Base-by-base conservation (phyloP, 2,888 invertebrate species). In the Hoplodrina blanda region DNA sequence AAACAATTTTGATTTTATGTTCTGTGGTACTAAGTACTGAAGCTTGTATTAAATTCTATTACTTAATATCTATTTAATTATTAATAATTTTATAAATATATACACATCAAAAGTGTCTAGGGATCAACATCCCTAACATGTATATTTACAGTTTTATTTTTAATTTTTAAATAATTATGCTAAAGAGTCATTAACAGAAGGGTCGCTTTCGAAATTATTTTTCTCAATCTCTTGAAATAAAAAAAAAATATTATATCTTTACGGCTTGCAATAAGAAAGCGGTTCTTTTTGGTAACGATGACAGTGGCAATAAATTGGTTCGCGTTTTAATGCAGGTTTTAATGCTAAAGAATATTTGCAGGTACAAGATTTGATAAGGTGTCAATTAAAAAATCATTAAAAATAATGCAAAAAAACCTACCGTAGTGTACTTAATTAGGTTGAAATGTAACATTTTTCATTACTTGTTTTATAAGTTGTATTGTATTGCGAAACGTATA, bases 331-430 rank as follows among this genome's bases (percentile, higher is more conserved):
- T 62, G 44, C 68, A 56, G 67, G 62, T 71, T 80, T 72, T 73
- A 62, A 68, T 65, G 46, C 11, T 53, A 50, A 57, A 46, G n/a
- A 53, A 65, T 49, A 73, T 73, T 69, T 25, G 50, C 63, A 44
- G 20, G 46, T 11, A 61, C 6, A 19, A 54, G n/a, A 49, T n/a
- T 54, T 55, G 49, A 41, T 25, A 57, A 50, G 41, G 15, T 11
- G 15, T 62, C 67, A 37, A 76, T 78, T 60, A 71, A 71, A 37
- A 68, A 60, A 19, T 19, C 64, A 71, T 76, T 76, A 65, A 64
- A 76, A 78, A 46, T 30, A 33, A 56, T 59, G 52, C 50, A 19
- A 53, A 19, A 53, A 57, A 2, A n/a, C 37, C 4, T 33, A 30
- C 15, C 59, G 61, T 19, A 5, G 56, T 37, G 15, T 52, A 53